Evolutionary conservation across 53 echinoderm and acorn worm genomes (phyloP).

Genomic region (Patiria pectinifera): DNA sequence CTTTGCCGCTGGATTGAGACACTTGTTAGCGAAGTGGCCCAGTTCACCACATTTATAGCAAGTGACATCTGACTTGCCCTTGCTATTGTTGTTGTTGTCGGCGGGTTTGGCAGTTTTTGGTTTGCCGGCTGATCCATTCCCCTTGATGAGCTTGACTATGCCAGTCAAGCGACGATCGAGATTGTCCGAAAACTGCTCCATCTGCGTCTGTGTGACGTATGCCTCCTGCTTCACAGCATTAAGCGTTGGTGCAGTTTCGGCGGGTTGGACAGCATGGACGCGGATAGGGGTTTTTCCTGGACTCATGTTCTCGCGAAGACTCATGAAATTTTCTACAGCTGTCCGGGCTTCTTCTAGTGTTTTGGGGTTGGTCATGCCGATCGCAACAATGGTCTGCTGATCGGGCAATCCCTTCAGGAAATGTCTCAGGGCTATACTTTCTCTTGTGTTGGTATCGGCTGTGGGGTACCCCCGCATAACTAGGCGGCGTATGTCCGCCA

Average conservation of each 20-base stretch:
- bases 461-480: background rate
- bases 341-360: constrained; percentile 4
- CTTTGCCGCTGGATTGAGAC: background rate
- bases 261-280: background rate
- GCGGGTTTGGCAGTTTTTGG: no score
- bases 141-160: constrained; percentile 12
- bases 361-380: no score
- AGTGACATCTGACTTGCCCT: no score
- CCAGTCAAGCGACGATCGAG: constrained; percentile 21
- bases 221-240: background rate
- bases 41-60: constrained; percentile 66
- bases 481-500: no score
- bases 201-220: constrained; percentile 4
- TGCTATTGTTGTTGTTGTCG: background rate
- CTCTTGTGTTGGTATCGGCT: background rate
- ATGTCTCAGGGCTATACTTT: background rate
- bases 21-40: background rate
- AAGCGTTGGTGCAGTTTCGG: background rate
- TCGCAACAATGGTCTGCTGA: no score
- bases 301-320: background rate
- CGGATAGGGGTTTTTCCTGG: background rate
- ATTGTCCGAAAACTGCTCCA: constrained; percentile 18
- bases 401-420: background rate
- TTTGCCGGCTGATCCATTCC: background rate
- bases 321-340: constrained; percentile 20